Evolutionary conservation across 2,888 invertebrate species (phyloP).

Genomic region (Diarsia mendica): DNA sequence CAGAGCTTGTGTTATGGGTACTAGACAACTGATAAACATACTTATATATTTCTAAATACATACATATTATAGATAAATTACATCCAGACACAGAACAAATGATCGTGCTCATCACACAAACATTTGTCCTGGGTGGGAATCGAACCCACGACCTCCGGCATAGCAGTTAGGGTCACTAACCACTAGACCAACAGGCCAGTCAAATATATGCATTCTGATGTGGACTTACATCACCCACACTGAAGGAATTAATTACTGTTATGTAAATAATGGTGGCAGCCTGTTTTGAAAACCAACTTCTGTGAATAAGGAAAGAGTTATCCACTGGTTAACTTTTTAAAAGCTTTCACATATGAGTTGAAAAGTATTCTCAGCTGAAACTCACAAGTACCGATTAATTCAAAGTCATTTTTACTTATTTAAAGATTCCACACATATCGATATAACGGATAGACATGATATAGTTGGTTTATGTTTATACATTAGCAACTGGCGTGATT

Average conservation of each 20-base stretch:
- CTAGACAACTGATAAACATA: too few species aligned
- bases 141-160: too few species aligned
- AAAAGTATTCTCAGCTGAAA: background rate
- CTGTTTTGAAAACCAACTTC: conserved; percentile 8
- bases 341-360: background rate
- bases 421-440: background rate
- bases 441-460: background rate
- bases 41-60: too few species aligned
- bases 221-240: conserved; percentile 21
- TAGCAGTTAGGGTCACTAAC: too few species aligned
- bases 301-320: conserved; percentile 2
- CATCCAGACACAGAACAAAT: too few species aligned
- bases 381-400: background rate
- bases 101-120: too few species aligned
- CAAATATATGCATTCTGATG: conserved; percentile 15
- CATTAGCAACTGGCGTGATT: conserved; percentile 13
- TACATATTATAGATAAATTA: too few species aligned
- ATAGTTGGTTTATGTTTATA: conserved; percentile 17
- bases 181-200: too few species aligned
- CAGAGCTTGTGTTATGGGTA: too few species aligned
- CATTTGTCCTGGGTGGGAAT: too few species aligned
- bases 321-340: background rate
- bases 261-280: conserved; percentile 29
- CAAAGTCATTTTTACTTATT: background rate
- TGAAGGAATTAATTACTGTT: background rate